phyloP scores from a whole-genome alignment of 2,797 vertebrate genomes.

The Chaetophractus vellerosus region DNA sequence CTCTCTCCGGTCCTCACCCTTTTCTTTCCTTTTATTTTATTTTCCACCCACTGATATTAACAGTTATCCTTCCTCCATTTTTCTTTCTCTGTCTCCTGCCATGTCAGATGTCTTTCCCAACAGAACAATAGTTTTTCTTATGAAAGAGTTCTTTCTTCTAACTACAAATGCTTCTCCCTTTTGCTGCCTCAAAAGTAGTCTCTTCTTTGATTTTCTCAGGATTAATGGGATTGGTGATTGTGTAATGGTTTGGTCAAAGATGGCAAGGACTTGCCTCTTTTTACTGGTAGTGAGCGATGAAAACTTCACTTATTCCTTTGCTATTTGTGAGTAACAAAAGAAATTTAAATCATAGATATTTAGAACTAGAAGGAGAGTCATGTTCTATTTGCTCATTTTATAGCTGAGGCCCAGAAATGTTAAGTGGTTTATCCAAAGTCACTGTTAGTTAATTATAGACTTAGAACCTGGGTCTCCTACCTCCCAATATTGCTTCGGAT shows the following conservation, averaged over 20 bases:
- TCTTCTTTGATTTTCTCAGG: background rate
- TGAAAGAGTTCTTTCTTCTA: slow-evolving; percentile 27
- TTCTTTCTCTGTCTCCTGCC: background rate
- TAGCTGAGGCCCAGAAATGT: slow-evolving; percentile 41
- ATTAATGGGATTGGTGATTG: background rate
- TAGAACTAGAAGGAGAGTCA: background rate
- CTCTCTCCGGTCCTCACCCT: background rate
- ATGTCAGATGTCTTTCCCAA: background rate
- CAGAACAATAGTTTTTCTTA: background rate
- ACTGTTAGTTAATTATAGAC: background rate
- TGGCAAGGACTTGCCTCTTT: background rate
- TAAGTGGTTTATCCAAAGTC: background rate
- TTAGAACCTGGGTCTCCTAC: background rate
- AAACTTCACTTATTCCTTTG: background rate
- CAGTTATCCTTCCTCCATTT: background rate
- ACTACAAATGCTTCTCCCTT: slow-evolving; percentile 1
- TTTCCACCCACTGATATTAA: background rate
- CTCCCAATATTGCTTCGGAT: background rate
- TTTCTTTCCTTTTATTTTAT: background rate
- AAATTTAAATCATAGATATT: slow-evolving; percentile 42
- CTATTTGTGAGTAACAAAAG: slow-evolving; percentile 31
- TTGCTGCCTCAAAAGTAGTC: background rate
- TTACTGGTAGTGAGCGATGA: background rate
- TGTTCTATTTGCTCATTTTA: slow-evolving; percentile 16
- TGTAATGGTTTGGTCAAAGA: background rate